phyloP scores from a whole-genome alignment of 2,888 invertebrate species.

The Neria commutata region DNA sequence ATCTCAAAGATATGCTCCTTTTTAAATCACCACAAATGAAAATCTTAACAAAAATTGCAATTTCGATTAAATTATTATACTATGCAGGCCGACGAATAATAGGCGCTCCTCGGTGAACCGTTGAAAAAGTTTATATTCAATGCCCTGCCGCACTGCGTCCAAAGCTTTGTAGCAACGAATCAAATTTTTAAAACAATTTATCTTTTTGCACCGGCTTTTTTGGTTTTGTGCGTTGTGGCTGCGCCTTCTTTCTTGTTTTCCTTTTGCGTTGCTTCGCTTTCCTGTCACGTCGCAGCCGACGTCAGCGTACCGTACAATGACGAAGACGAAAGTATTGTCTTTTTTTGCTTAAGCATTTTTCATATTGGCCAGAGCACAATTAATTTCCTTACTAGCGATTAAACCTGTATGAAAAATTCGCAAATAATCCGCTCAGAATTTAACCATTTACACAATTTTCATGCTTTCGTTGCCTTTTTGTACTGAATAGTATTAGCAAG shows the following conservation, averaged over 20 bases:
- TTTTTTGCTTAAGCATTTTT: not conserved
- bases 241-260: slow-evolving; percentile 30
- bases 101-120: not conserved
- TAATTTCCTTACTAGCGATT: too few relatives aligned
- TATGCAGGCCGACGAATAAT: slow-evolving; percentile 25
- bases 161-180: not conserved
- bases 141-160: not conserved
- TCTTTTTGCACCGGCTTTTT: slow-evolving; percentile 34
- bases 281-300: slow-evolving; percentile 46
- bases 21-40: too few relatives aligned
- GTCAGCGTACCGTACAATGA: slow-evolving; percentile 42
- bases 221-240: slow-evolving; percentile 19
- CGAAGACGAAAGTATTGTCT: slow-evolving; percentile 48
- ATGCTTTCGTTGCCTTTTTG: too few relatives aligned
- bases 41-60: too few relatives aligned
- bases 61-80: slow-evolving; percentile 4
- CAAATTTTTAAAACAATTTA: slow-evolving; percentile 7
- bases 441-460: too few relatives aligned
- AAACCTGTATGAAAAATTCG: too few relatives aligned
- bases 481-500: too few relatives aligned
- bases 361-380: too few relatives aligned
- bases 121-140: not conserved
- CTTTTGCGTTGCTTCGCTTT: slow-evolving; percentile 35
- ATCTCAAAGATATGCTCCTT: too few relatives aligned
- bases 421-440: too few relatives aligned